phyloP scores from a whole-genome alignment of 2,113 vertebrate genomes.

The Propithecus coquereli region DNA sequence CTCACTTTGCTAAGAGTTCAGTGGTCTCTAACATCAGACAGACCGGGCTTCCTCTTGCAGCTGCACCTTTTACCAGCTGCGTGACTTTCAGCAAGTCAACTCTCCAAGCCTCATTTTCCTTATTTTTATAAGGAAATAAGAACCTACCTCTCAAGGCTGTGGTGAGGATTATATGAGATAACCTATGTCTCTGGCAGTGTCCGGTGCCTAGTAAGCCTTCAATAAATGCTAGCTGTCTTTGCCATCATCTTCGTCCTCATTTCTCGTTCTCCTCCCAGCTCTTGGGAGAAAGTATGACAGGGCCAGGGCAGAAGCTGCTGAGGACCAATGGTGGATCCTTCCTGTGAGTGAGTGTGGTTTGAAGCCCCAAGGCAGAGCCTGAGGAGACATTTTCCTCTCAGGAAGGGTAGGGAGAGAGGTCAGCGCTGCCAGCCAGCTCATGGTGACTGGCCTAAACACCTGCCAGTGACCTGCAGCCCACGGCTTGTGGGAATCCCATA shows the following conservation, averaged over 20 bases:
- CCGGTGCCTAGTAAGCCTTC: neutral
- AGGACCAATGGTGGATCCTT: neutral
- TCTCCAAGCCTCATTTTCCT: neutral
- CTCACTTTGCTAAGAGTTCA: constrained; percentile 29
- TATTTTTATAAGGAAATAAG: neutral
- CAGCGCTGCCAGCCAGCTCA: neutral
- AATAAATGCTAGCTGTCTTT: neutral
- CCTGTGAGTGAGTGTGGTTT: neutral
- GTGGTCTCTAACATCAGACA: neutral
- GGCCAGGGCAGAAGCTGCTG: neutral
- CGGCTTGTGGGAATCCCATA: constrained; percentile 16
- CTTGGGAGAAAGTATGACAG: neutral
- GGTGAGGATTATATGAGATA: neutral
- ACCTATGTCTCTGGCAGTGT: neutral
- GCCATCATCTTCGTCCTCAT: neutral
- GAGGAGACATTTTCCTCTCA: constrained; percentile 12
- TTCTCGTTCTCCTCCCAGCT: neutral
- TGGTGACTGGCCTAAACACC: neutral
- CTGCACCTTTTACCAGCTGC: neutral
- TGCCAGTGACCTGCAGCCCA: neutral
- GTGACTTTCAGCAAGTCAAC: constrained; percentile 29
- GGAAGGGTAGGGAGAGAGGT: neutral
- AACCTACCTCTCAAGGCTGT: neutral
- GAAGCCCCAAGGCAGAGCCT: neutral
- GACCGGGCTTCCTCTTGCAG: neutral